Conservation (phyloP, 2,113 vertebrate genomes). For the Neotoma lepida region DNA sequence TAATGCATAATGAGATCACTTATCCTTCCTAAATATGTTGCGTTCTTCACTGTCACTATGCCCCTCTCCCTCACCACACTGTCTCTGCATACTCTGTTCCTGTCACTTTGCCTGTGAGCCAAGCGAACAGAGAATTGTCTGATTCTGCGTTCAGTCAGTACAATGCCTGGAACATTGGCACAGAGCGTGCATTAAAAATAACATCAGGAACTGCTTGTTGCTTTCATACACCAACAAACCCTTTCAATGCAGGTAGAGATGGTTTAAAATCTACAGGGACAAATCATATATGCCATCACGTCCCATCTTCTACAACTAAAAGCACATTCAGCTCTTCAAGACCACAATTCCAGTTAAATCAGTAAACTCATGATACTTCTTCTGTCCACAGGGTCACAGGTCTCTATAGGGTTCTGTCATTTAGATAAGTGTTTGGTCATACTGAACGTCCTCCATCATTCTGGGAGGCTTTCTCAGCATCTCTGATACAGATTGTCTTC, state of each 20-base stretch:
- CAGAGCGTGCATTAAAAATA: slow-evolving; percentile 54
- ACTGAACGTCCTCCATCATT: not conserved
- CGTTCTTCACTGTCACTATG: not conserved
- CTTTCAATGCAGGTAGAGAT: slow-evolving; percentile 24
- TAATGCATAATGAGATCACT: not conserved
- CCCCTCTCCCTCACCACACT: not conserved
- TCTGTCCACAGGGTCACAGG: rapidly evolving
- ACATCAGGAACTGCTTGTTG: slow-evolving; percentile 44
- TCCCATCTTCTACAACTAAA: not conserved
- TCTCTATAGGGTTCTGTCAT: not conserved
- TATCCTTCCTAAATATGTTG: not conserved
- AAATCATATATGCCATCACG: not conserved
- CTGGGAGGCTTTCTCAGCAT: no score
- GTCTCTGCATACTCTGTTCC: slow-evolving; percentile 45
- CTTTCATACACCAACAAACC: slow-evolving; percentile 3
- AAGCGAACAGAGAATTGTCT: slow-evolving; percentile 63
- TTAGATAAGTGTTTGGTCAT: no score
- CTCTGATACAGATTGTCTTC: rapidly evolving
- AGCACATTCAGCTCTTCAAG: not conserved
- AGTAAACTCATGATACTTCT: not conserved
- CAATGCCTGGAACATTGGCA: slow-evolving; percentile 76
- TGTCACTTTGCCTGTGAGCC: slow-evolving; percentile 59
- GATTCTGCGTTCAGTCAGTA: slow-evolving; percentile 70
- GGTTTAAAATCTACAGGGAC: slow-evolving; percentile 4
- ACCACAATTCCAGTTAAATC: not conserved